Evolutionary conservation across 2,797 vertebrate genomes (phyloP), one percentile per base, ranked within the genome.

Genomic region (Spheniscus humboldti): DNA sequence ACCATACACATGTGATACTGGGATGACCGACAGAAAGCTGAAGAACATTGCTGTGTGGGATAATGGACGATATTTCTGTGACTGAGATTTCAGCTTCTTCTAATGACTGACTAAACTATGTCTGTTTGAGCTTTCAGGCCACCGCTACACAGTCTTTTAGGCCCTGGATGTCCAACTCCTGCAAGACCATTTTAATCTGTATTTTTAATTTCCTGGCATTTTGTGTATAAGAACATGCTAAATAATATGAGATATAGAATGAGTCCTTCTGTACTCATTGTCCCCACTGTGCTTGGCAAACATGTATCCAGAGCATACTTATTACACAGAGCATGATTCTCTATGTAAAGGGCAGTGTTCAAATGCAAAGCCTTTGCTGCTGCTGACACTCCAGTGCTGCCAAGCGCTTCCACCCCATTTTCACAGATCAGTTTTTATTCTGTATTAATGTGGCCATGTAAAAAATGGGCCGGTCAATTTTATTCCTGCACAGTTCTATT

Each of bases 321-420:
- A 19, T 48, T 56, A 52, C 50, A 56, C 5, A 43, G 18, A 45
- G 10, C 6, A 72, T 13, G 86, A 64, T 2, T 16, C 2, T 8
- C 25, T 75, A 13, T 12, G 20, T 35, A 62, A 62, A 85, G 11
- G 27, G n/a, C 27, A 73, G 35, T 13, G 7, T 48, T 72, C 13
- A 35, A 64, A 79, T 6, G 15, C 7, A 67, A 84, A 72, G 22
- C 24, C 25, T 64, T 66, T 76, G 17, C 30, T 87, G 18, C 20
- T 37, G 23, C 14, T 64, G 45, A 39, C 23, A 22, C 14, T 77
- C 43, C 14, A 25, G 13, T 31, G 24, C 39, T 59, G 24, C 39
- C 30, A 77, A 90, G 15, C 0, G 0, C 9, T 84, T 92, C 62
- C 39, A 57, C 1, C 6, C 2, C 2, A 11, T 6, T 71, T 84